Base-by-base conservation (phyloP, 37 sponge, comb jelly and placozoan genomes). In the Ianthella basta region DNA sequence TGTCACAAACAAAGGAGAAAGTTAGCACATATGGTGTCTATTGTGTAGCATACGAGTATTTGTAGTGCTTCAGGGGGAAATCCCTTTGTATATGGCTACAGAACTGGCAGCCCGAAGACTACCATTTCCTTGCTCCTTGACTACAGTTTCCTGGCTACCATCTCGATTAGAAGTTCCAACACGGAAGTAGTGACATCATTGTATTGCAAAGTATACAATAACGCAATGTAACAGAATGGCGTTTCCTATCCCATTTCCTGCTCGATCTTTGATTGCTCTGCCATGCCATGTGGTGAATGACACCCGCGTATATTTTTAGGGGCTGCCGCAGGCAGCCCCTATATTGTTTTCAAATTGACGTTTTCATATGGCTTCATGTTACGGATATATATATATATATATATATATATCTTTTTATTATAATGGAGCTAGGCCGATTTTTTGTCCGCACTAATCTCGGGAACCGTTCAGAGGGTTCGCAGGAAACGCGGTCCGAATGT, bases 111-210 rank as follows among this genome's bases (percentile, higher is more conserved):
- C 32, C 73, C 73, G 20, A 72, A 72, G 39, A 72, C 32, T 72
- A 32, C 73, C 10, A 20, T 72, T 72, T 29, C 35, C 23, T 21
- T 72, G 73, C 30, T 29, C 73, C 73, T 38, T 72, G 39, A 72
- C 73, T 12, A 72, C 73, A 40, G 73, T 72, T 72, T 30, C 73
- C 14, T 72, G 30, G 73, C 73, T 20, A 72, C 73, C 68, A 23
- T 72, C 73, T 12, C 8, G 73, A 72, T 30, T 21, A 72, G 73
- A 29, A 72, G 73, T 37, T 72, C 73, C 32, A 10, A 72, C 73
- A 72, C 73, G 73, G 73, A 72, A 72, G 73, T 72, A 72, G 59
- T 72, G 73, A 72, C 73, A 40, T 72, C 73, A 72, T 32, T 41
- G 37, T 29, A 72, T 72, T 30, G 32, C 36, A 30, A 23, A 72